A percentile compares a stretch with the other conserved stretches of the same genome.
These are phyloP conservation scores for Entomyzon cyanotis DNA, from an alignment of 2,113 vertebrate species.

Conservation along the genomic window DNA sequence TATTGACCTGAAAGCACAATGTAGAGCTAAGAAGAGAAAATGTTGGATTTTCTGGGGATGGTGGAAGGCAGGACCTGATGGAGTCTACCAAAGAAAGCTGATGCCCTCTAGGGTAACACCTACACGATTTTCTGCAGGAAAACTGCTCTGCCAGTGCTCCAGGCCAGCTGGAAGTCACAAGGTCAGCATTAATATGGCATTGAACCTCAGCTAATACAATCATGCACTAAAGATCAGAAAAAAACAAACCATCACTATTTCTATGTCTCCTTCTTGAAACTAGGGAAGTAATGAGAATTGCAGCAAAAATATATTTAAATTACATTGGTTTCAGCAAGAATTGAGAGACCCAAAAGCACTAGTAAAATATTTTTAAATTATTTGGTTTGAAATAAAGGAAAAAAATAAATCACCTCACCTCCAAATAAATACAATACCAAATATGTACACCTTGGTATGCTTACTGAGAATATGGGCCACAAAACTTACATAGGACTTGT, in stretches of 20 bases:
- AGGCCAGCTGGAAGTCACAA: neutral
- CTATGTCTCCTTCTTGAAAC: neutral
- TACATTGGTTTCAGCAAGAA: neutral
- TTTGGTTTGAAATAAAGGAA: neutral
- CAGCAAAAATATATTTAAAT: neutral
- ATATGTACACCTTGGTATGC: neutral
- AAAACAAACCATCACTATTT: neutral
- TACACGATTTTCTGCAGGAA: neutral
- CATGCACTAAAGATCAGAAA: neutral
- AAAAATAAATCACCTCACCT: neutral
- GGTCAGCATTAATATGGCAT: fast-evolving
- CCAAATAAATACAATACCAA: neutral
- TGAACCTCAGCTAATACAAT: neutral
- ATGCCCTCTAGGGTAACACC: neutral
- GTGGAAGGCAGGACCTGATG: neutral
- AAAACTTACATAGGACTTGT: neutral
- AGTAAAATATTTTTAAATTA: neutral
- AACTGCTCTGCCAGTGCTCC: neutral
- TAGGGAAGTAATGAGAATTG: neutral
- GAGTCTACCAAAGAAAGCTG: neutral
- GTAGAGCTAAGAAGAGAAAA: neutral
- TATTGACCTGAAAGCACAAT: neutral
- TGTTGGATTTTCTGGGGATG: neutral
- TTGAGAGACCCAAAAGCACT: neutral
- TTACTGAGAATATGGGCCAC: neutral